These are phyloP conservation scores for Habroteleia sp. DNA, from an alignment of 2,888 invertebrate species.

Conservation along the genomic window DNA sequence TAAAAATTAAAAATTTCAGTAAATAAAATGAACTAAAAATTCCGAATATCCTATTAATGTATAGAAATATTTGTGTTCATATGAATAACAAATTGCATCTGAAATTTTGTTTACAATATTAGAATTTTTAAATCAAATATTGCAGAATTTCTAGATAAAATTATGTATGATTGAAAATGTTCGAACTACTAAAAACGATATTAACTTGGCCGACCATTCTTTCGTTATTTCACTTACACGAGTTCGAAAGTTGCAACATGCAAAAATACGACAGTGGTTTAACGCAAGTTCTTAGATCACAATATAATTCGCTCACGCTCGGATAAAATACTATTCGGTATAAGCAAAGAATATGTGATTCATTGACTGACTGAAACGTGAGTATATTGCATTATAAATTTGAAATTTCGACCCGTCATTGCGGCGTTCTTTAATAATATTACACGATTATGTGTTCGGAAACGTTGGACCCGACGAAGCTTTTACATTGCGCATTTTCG, in stretches of 20 bases:
- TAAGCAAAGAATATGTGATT: constrained; percentile 38
- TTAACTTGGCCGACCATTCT: constrained; percentile 35
- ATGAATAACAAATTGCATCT: no score
- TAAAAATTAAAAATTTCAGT: no score
- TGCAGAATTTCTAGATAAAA: no score
- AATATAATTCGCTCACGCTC: constrained; percentile 8
- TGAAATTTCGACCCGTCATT: constrained; percentile 68
- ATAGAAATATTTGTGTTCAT: no score
- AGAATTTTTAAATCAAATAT: no score
- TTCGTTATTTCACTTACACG: constrained; percentile 19
- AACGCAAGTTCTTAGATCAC: background rate
- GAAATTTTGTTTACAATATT: no score
- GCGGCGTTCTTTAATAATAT: constrained; percentile 68
- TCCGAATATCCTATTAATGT: no score
- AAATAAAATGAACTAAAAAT: no score
- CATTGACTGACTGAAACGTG: constrained; percentile 31
- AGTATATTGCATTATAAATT: constrained; percentile 69
- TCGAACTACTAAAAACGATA: no score
- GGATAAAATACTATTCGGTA: constrained; percentile 2
- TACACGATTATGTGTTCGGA: constrained; percentile 71
- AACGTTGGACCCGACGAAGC: constrained; percentile 51
- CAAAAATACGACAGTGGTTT: constrained; percentile 3
- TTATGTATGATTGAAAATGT: no score
- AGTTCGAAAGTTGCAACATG: constrained; percentile 26
- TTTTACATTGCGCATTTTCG: constrained; percentile 51